A percentile compares a stretch with the other conserved stretches of the same genome.
Conservation (phyloP, 2,888 invertebrate genomes). For the Microplitis deprimator region DNA sequence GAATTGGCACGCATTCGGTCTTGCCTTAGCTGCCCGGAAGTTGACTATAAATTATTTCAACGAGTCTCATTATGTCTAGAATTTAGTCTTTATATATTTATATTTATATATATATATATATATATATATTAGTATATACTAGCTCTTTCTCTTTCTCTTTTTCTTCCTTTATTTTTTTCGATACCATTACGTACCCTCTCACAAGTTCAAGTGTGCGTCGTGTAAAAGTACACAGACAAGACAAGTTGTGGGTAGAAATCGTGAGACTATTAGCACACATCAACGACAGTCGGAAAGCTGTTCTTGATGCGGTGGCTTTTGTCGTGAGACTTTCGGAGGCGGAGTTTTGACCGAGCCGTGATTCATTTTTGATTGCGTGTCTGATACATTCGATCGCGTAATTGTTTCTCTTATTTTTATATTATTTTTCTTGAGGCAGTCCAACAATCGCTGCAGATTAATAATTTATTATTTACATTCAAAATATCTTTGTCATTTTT, state of each 20-base stretch:
- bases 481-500: too few relatives aligned
- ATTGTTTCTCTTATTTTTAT: slow-evolving; percentile 52
- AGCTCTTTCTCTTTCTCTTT: slow-evolving; percentile 1
- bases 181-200: neutral
- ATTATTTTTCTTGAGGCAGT: too few relatives aligned
- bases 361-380: slow-evolving; percentile 72
- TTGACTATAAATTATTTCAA: slow-evolving; percentile 32
- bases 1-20: slow-evolving; percentile 46
- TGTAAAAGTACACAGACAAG: neutral
- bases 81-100: neutral
- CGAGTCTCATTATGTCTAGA: slow-evolving; percentile 21
- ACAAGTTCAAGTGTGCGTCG: too few relatives aligned
- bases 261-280: slow-evolving; percentile 69
- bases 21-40: slow-evolving; percentile 35
- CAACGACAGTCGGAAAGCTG: slow-evolving; percentile 69
- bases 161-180: slow-evolving; percentile 7
- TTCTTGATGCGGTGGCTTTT: slow-evolving; percentile 68
- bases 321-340: slow-evolving; percentile 60
- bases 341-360: slow-evolving; percentile 65
- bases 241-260: slow-evolving; percentile 38
- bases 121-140: slow-evolving; percentile 2
- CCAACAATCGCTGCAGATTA: too few relatives aligned
- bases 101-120: neutral
- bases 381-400: slow-evolving; percentile 69
- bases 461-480: too few relatives aligned